Evolutionary conservation across 2,888 invertebrate genomes (phyloP), one percentile per base, ranked within the genome.

Genomic region (Conomelus anceps): DNA sequence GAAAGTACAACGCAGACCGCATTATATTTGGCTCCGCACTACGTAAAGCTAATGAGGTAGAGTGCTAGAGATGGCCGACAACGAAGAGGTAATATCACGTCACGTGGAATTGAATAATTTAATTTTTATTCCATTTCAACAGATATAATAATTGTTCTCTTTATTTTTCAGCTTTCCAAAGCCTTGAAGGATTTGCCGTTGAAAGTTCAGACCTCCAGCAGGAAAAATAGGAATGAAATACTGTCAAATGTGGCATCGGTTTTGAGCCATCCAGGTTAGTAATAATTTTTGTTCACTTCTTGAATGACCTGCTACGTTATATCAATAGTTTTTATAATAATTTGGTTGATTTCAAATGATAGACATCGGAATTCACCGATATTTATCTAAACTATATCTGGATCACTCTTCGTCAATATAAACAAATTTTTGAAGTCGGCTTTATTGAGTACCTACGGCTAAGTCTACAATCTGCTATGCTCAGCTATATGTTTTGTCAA

Each of bases 101-200:
- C 91, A 91, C 91, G 91, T 91, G 91, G 89, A 90, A 85, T 86
- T 41, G 22, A 85, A 85, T 85, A 85, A 88, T 88, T 24, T 85
- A 13, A 22, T 23, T 88, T 89, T 87, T 85, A 22, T 17, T 26
- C 4, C 11, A 22, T 41, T 87, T 86, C 63, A 34, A 20, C 22
- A 34, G 29, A 85, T 26, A 7, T 86, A 22, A 24, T 23, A 22
- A 84, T 88, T 88, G 84, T 90, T 34, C 89, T 23, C 23, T 89
- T 34, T 41, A 87, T 84, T 88, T 89, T 89, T 84, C 94, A 96
- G 96, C 94, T 96, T 91, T 93, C 95, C 91, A 96, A 94, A 93
- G 95, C 95, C 92, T 94, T 97, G 91, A 96, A 96, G 93, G 96
- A 97, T 94, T 94, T 97, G 92, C 96, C 96, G 90, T 95, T 95